Conservation (phyloP, 2,113 vertebrate species). For the Sterrhoptilus dennistouni region DNA sequence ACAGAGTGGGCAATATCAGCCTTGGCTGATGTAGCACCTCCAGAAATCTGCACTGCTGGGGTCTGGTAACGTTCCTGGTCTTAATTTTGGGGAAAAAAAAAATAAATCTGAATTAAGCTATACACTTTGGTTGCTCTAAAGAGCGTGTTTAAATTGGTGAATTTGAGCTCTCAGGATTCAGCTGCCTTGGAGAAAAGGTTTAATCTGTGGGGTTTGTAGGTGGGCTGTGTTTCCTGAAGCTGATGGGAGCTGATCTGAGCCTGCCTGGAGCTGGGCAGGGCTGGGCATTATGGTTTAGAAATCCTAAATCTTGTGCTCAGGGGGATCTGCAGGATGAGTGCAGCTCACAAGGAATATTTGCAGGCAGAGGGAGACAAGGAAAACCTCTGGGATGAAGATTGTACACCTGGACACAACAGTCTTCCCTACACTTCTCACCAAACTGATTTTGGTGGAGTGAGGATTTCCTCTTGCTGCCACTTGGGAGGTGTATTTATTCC, state of each 20-base stretch:
- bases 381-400: not conserved
- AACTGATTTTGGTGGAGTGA: not conserved
- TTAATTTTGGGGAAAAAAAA: not conserved
- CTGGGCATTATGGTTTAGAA: not conserved
- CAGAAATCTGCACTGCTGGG: not conserved
- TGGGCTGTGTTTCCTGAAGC: not conserved
- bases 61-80: not conserved
- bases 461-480: not conserved
- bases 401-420: not conserved
- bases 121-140: fast-evolving
- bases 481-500: not conserved
- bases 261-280: not conserved
- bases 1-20: fast-evolving
- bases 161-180: not conserved
- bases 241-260: not conserved
- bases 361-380: not conserved
- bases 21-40: not conserved
- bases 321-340: not conserved
- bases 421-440: not conserved
- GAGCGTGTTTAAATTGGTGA: fast-evolving
- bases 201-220: fast-evolving
- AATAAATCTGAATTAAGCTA: not conserved
- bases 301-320: not conserved
- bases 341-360: not conserved
- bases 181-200: not conserved